Base-by-base conservation (phyloP, 2,113 vertebrate species). In the Lonchura striata region DNA sequence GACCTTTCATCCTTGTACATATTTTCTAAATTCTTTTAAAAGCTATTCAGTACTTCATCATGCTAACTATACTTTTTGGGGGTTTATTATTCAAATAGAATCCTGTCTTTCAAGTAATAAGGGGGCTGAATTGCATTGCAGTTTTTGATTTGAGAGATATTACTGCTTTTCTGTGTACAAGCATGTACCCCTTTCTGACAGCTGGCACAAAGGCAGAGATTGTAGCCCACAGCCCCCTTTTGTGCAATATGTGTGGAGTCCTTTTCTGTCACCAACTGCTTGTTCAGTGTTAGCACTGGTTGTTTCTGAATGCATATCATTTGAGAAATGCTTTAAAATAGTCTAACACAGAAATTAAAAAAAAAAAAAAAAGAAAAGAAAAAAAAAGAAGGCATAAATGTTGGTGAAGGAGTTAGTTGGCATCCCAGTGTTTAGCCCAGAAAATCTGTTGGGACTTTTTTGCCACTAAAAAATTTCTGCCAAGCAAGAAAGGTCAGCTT, bases 1-100 rank as follows among this genome's bases (percentile, higher is more conserved):
- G 98, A 98, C 97, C 98, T 98, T 96, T 94, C 97, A 95, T 98
- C 97, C 97, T 96, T 95, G 90, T 95, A 96, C 95, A 72, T 98
- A 96, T 97, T 98, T 98, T 98, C 97, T 95, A 95, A 98, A 98
- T 97, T 97, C 82, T 98, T 98, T 98, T 98, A 97, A 98, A 98
- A 97, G 96, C 97, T 97, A 97, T 96, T 97, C 96, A 97, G 86
- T 98, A 96, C 95, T 97, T 98, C 97, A 93, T 97, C 95, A 97
- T 97, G 96, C 96, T 96, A 97, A 96, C 97, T 96, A 97, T 90
- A 97, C 94, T 95, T 98, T 98, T 98, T 95, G 27, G 85, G 96
- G 56, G 44, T 9, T 86, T 83, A 54, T 86, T 97, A 96, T 97
- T 97, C 95, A 90, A 94, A 92, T 82, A 87, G 94, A 98, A 97